A percentile compares a stretch with the other conserved stretches of the same genome.
phyloP scores from a whole-genome alignment of 2,113 vertebrate species.

The Collichthys lucidus region DNA sequence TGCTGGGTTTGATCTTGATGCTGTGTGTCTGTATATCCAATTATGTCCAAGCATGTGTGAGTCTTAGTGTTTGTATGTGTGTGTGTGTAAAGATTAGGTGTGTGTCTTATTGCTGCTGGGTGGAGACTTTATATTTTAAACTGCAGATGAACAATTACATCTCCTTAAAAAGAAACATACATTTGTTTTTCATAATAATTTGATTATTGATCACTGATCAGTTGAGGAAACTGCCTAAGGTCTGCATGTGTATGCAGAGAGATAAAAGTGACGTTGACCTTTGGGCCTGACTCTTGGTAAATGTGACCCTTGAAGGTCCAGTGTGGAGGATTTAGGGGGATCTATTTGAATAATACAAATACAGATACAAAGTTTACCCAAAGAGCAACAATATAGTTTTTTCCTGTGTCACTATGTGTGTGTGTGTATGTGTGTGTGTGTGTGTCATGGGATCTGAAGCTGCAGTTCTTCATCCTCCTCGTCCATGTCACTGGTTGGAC shows the following conservation, averaged over 20 bases:
- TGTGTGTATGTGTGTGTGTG: conserved; percentile 35
- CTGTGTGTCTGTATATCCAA: neutral
- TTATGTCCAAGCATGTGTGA: neutral
- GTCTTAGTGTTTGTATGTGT: neutral
- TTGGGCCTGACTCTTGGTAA: neutral
- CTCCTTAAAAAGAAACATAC: neutral
- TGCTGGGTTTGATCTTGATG: conserved; percentile 17
- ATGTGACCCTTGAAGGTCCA: neutral
- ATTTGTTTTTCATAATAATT: neutral
- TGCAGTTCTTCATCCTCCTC: conserved; percentile 93
- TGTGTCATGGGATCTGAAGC: conserved; percentile 91
- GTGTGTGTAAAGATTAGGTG: neutral
- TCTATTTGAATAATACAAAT: no score
- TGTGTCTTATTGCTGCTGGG: neutral
- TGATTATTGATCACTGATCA: neutral
- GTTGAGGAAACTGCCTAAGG: neutral
- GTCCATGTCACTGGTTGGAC: conserved; percentile 88
- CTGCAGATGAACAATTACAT: neutral
- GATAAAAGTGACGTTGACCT: neutral
- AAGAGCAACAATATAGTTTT: neutral
- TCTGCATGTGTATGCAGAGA: neutral
- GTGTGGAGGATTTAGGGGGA: no score
- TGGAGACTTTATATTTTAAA: neutral
- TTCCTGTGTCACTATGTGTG: conserved; percentile 7
- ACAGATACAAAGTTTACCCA: no score